Percentiles rank a stretch among this genome's conserved stretches.
phyloP scores from a whole-genome alignment of 2,888 invertebrate species.

The Ectobius pallidus region DNA sequence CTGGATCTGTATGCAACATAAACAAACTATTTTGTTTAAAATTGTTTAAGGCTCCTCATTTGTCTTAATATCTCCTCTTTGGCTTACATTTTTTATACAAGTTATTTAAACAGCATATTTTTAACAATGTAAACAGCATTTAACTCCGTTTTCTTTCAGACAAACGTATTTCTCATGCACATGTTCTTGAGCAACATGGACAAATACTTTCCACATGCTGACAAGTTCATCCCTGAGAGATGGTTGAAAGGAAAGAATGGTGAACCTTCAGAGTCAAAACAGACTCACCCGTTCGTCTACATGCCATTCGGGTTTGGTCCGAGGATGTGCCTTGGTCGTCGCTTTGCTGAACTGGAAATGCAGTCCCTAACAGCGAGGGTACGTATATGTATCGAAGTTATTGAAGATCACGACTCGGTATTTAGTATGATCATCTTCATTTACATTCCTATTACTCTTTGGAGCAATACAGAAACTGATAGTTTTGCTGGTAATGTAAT shows the following conservation, averaged over 20 bases:
- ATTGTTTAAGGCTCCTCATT: no score
- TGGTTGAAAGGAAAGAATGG: constrained; percentile 60
- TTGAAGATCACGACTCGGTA: no score
- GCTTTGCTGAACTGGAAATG: constrained; percentile 75
- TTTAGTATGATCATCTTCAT: not conserved
- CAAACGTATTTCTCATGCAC: constrained; percentile 40
- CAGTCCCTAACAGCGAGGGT: constrained; percentile 54
- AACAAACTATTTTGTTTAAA: no score
- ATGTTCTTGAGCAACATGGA: constrained; percentile 25
- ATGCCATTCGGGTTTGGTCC: constrained; percentile 73
- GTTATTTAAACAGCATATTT: no score
- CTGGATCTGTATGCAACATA: no score
- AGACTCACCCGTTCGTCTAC: constrained; percentile 63
- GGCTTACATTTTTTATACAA: no score
- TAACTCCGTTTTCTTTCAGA: constrained; percentile 42
- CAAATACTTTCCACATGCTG: constrained; percentile 62
- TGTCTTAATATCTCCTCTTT: no score
- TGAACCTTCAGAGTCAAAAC: constrained; percentile 51
- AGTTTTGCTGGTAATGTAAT: no score
- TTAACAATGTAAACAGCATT: no score
- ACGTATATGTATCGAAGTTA: not conserved
- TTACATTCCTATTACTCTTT: not conserved
- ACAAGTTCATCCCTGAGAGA: constrained; percentile 68
- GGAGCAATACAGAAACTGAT: not conserved
- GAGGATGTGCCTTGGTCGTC: constrained; percentile 70